Percentiles rank a stretch among this genome's conserved stretches.
Evolutionary conservation across 2,797 vertebrate genomes (phyloP).

Genomic region (Tachyglossus aculeatus): DNA sequence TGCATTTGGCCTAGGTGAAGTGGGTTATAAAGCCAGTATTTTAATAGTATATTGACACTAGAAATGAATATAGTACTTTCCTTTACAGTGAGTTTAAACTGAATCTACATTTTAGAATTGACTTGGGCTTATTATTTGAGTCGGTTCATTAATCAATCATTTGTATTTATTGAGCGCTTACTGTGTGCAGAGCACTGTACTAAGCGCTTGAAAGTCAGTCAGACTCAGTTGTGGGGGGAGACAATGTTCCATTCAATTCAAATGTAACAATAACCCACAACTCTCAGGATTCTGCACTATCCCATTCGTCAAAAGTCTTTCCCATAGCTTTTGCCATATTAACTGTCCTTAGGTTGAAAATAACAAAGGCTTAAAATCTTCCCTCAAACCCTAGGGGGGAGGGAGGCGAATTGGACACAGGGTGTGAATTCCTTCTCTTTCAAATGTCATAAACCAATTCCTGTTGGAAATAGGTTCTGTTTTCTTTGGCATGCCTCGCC

Average conservation of each 20-base stretch:
- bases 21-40: no score
- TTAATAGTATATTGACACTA: neutral
- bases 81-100: neutral
- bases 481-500: slow-evolving; percentile 58
- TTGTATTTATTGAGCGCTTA: no score
- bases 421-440: slow-evolving; percentile 52
- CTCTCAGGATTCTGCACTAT: neutral
- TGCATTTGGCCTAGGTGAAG: no score
- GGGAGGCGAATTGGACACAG: slow-evolving; percentile 54
- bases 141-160: no score
- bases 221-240: no score
- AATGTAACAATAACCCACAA: no score
- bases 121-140: neutral
- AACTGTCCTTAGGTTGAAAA: slow-evolving; percentile 52
- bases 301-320: slow-evolving; percentile 32
- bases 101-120: neutral
- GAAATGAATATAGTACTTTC: neutral
- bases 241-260: no score
- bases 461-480: slow-evolving; percentile 61
- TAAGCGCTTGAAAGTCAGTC: no score
- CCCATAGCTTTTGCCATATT: slow-evolving; percentile 40
- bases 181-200: no score
- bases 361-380: slow-evolving; percentile 52
- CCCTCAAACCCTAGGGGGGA: slow-evolving; percentile 56
- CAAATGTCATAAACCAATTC: slow-evolving; percentile 61